phyloP scores from a whole-genome alignment of 2,888 invertebrate genomes.

The Megamerina dolium region DNA sequence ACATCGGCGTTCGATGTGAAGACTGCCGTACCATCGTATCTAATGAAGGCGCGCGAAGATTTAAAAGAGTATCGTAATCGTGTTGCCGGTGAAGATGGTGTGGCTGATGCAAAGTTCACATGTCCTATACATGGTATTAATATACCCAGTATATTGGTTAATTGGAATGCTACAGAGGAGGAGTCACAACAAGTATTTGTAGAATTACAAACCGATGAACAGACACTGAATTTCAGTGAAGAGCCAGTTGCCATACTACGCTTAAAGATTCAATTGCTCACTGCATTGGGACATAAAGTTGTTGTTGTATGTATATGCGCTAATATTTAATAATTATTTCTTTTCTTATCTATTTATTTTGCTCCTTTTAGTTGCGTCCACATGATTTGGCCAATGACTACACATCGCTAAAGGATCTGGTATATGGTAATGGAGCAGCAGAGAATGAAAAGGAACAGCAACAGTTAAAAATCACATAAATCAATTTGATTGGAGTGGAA shows the following conservation, averaged over 20 bases:
- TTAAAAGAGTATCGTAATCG: conserved; percentile 27
- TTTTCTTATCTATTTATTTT: too few relatives aligned
- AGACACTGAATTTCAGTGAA: conserved; percentile 34
- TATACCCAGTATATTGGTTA: conserved; percentile 37
- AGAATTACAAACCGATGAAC: conserved; percentile 37
- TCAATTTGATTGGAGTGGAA: too few relatives aligned
- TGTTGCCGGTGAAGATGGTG: conserved; percentile 25
- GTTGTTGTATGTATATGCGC: conserved; percentile 33
- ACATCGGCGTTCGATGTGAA: conserved; percentile 30
- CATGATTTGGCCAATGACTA: too few relatives aligned
- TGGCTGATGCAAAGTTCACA: conserved; percentile 30
- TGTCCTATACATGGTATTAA: conserved; percentile 43
- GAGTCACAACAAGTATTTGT: conserved; percentile 26
- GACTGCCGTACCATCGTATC: conserved; percentile 31
- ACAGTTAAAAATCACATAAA: too few relatives aligned
- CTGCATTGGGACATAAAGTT: conserved; percentile 33
- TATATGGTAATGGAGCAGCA: too few relatives aligned
- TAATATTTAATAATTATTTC: not conserved
- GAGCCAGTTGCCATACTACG: conserved; percentile 32
- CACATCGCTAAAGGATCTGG: too few relatives aligned
- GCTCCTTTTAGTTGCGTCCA: too few relatives aligned
- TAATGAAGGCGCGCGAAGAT: conserved; percentile 30
- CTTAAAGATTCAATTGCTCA: conserved; percentile 37
- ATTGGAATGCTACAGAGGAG: conserved; percentile 16
- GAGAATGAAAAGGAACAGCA: too few relatives aligned